These are phyloP conservation scores for Henicopernis longicauda DNA, from an alignment of 2,113 vertebrate species.

Conservation along the genomic window DNA sequence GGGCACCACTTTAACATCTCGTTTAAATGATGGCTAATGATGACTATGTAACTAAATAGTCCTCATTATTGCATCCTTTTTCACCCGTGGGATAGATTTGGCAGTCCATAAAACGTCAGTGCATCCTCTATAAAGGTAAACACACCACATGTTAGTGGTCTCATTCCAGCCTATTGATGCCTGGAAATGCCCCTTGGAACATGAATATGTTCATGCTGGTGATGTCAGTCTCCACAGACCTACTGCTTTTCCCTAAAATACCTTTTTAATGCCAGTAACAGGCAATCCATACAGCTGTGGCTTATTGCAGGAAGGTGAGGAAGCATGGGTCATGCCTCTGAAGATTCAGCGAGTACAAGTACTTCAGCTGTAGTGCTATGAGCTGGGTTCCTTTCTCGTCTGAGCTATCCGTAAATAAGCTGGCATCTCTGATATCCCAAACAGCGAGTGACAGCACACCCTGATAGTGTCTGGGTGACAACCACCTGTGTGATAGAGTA, in stretches of 20 bases:
- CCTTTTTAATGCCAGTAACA: background rate
- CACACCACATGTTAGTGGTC: background rate
- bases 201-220: background rate
- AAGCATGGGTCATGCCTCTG: accelerated
- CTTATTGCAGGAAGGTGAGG: background rate
- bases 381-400: background rate
- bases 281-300: background rate
- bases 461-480: too few species aligned
- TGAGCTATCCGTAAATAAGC: background rate
- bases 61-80: slow-evolving; percentile 30
- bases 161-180: background rate
- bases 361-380: background rate
- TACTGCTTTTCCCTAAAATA: background rate
- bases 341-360: background rate
- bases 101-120: slow-evolving; percentile 35
- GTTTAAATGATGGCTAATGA: slow-evolving; percentile 1
- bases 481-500: background rate
- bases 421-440: accelerated
- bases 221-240: background rate
- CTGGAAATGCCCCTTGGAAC: background rate
- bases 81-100: background rate
- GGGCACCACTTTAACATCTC: background rate
- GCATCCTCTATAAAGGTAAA: slow-evolving; percentile 22
- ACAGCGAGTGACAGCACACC: accelerated
- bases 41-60: background rate